Percentiles rank a stretch among this genome's conserved stretches.
Conservation (phyloP, 2,797 vertebrate genomes). For the Halcyon badia region DNA sequence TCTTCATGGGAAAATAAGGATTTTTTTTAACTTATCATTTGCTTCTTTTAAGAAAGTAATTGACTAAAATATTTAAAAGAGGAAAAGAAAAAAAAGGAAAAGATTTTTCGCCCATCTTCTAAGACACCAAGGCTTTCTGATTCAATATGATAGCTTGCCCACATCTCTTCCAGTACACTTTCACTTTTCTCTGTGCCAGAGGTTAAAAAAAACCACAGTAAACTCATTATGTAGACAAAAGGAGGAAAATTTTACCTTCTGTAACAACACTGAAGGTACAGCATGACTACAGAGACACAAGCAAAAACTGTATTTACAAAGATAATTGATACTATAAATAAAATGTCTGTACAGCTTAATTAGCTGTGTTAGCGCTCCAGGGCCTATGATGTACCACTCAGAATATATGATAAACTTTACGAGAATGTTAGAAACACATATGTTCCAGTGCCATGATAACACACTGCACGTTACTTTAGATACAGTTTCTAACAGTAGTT, state of each 20-base stretch:
- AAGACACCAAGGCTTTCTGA: not conserved
- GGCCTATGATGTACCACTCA: not conserved
- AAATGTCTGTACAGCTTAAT: not conserved
- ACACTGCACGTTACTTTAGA: not conserved
- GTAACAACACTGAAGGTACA: not conserved
- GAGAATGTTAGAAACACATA: not conserved
- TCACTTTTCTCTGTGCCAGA: not conserved
- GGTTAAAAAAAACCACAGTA: not conserved
- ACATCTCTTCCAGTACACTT: not conserved
- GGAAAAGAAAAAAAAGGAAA: no score
- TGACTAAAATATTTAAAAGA: not conserved
- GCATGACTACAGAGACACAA: not conserved
- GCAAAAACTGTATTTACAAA: not conserved
- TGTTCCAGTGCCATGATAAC: not conserved
- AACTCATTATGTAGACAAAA: not conserved
- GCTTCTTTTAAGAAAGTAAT: not conserved
- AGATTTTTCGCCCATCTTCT: not conserved
- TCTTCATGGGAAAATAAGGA: not conserved
- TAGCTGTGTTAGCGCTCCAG: not conserved
- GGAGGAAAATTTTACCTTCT: not conserved
- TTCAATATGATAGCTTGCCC: no score
- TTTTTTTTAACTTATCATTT: not conserved
- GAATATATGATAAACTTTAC: not conserved
- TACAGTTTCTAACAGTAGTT: not conserved
- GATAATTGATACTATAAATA: not conserved